Conservation (phyloP, 2,888 invertebrate genomes). For the Ceramica pisi region DNA sequence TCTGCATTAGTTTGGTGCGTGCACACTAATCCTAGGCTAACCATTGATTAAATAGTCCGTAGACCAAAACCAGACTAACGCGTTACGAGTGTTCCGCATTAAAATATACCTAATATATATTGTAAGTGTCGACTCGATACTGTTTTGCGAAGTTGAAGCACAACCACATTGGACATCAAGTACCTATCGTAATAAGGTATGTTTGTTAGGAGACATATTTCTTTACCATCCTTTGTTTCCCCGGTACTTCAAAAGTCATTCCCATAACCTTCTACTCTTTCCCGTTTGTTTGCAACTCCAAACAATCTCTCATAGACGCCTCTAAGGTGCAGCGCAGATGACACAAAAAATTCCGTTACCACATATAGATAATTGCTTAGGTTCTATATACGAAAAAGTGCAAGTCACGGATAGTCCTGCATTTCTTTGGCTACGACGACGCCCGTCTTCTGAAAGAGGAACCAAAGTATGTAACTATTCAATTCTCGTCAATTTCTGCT, state of each 20-base stretch:
- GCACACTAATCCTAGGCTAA: conserved; percentile 2
- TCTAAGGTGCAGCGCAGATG: too few species aligned
- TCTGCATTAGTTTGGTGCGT: conserved; percentile 9
- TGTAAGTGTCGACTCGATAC: not conserved
- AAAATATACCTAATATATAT: not conserved
- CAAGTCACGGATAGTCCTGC: too few species aligned
- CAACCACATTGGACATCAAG: not conserved
- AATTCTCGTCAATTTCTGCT: too few species aligned
- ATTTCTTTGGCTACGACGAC: too few species aligned
- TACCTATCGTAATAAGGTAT: too few species aligned
- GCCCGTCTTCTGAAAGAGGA: too few species aligned
- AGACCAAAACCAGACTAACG: not conserved
- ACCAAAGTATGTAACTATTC: too few species aligned
- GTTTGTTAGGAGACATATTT: too few species aligned
- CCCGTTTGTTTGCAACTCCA: not conserved
- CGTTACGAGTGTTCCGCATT: not conserved
- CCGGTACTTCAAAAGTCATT: not conserved
- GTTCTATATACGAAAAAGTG: too few species aligned
- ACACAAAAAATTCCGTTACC: too few species aligned
- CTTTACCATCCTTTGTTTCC: not conserved
- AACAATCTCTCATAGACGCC: not conserved
- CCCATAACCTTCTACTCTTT: not conserved
- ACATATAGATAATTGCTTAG: too few species aligned
- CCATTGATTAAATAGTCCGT: not conserved
- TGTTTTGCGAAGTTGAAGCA: not conserved